Evolutionary conservation across 2,113 vertebrate species (phyloP), one percentile per base, ranked within the genome.

Genomic region (Anhinga rufa): DNA sequence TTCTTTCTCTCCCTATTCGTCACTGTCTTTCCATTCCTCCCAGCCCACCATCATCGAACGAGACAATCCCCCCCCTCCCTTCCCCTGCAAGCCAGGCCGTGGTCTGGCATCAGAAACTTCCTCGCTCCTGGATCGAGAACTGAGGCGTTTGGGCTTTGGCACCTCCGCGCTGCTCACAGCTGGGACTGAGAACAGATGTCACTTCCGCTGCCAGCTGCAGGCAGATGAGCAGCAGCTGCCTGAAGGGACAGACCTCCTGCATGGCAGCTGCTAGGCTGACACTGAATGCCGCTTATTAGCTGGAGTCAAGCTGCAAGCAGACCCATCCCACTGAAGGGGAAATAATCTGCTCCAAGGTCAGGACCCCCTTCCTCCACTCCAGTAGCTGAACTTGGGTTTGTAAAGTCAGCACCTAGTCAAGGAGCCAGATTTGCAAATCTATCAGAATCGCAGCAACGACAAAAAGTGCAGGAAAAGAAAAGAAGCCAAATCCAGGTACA

Each of bases 41-140:
- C 84, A 86, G 95, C 82, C 97, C 96, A 97, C 96, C 95, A 91
- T 97, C 32, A 62, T 94, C 0, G 94, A 95, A 82, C 52, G 90
- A 95, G 89, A 86, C 6, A 1, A 65, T 94, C n/a, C 48, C 46
- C 65, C 65, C 52, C 58, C 11, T 49, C 84, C 83, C n/a, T 92
- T 74, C 77, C 68, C 58, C 82, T 68, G 77, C 94, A 87, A 96
- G 74, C 93, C 88, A 78, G 88, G 94, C 95, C 89, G 89, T 97
- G 96, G 94, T 97, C 97, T 97, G 96, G 97, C 97, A 96, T 78
- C 79, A 92, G 75, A 96, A 96, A 69, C 57, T 97, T 95, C 94
- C 93, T 97, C 2, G 14, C 90, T 96, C 70, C 97, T 97, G 96
- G 97, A 97, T 86, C 22, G 34, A 97, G 96, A 97, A 97, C 96